Evolutionary conservation across 2,888 invertebrate genomes (phyloP), one percentile per base, ranked within the genome.

Genomic region (Gymnocheta viridis): DNA sequence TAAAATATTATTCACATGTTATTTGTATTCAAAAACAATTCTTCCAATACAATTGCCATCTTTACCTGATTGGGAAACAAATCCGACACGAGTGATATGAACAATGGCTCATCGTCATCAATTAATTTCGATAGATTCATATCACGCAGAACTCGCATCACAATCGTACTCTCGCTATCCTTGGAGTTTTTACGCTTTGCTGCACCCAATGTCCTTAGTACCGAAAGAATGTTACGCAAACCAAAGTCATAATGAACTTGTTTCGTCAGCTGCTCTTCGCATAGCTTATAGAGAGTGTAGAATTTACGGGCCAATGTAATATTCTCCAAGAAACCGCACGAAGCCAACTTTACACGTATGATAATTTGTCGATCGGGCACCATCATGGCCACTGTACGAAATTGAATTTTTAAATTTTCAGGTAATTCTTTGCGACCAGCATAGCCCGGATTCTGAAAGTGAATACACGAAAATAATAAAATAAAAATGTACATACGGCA

Each of bases 161-260:
- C 98, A 86, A 98, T 98, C 14, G 98, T 98, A 89, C 97, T 96
- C 92, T 99, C 99, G 51, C 96, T 95, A 92, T 99, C 98, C 92
- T 97, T 96, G 9, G 95, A 96, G 92, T 98, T 98, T 9, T 96
- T 95, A 83, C 98, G 93, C 91, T 99, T 99, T 0, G 97, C 95
- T 0, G 98, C 97, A 7, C 99, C 99, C 17, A 99, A 93, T 7
- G 98, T 98, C 87, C 99, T 93, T 64, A 99, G 93, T 3, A 99
- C 99, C 0, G 99, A 99, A 17, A 99, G 93, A 89, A 99, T 99
- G 91, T 99, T 99, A 87, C 99, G 94, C 72, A 99, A 93, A 27
- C 99, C 99, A 90, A 99, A 99, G 92, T 99, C 99, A 91, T 99
- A 99, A 90, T 99, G 99, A 0, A 98, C 98, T 94, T 99, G 98